phyloP scores from a whole-genome alignment of 2,113 vertebrate species.

The Laticauda laticaudata region DNA sequence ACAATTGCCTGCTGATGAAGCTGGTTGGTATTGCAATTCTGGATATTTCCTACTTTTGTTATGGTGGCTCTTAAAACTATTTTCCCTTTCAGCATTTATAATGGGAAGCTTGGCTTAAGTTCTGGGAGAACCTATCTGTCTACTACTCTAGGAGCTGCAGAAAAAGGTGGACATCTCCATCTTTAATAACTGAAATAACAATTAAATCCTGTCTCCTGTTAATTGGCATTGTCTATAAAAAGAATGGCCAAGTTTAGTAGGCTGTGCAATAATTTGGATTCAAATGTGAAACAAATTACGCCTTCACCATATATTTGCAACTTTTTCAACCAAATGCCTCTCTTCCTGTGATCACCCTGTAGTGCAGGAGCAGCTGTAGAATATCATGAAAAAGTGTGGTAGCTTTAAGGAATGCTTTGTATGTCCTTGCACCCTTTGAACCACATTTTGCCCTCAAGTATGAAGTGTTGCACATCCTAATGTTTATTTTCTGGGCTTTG shows the following conservation, averaged over 20 bases:
- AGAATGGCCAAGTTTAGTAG: not conserved
- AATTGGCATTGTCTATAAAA: not conserved
- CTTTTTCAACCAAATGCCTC: not conserved
- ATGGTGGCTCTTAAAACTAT: not conserved
- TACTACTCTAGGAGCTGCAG: not conserved
- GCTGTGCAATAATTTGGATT: not conserved
- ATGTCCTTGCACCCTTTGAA: not conserved
- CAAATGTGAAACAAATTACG: not conserved
- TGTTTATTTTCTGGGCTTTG: not conserved
- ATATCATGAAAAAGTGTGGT: not conserved
- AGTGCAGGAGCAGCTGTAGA: not conserved
- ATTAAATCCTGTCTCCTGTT: not conserved
- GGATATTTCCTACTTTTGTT: not conserved
- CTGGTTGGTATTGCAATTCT: constrained; percentile 71
- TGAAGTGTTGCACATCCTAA: not conserved
- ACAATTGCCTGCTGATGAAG: constrained; percentile 89
- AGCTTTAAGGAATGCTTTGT: not conserved
- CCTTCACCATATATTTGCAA: not conserved
- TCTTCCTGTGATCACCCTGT: not conserved
- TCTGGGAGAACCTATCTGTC: not conserved
- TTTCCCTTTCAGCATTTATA: not conserved
- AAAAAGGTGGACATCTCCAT: not conserved
- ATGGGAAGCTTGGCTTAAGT: not conserved
- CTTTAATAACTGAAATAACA: not conserved
- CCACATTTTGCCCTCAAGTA: not conserved